phyloP scores from a whole-genome alignment of 2,797 vertebrate species.

The Silurus aristotelis region DNA sequence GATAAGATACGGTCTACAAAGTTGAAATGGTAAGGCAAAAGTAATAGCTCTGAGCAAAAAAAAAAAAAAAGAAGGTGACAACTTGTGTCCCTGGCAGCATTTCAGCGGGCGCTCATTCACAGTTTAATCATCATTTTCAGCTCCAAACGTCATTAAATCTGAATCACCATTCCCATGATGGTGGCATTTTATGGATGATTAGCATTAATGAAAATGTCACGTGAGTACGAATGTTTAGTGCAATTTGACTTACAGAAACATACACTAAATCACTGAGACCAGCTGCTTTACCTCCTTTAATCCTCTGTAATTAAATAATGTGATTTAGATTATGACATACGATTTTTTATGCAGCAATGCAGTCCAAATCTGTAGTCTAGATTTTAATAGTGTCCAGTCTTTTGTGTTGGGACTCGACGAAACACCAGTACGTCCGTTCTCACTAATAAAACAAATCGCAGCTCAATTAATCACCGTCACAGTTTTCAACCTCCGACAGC shows the following conservation, averaged over 20 bases:
- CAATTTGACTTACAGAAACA: neutral
- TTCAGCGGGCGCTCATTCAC: neutral
- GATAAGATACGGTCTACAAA: no score
- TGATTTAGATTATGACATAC: neutral
- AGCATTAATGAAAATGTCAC: neutral
- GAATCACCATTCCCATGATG: neutral
- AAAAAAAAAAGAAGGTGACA: neutral
- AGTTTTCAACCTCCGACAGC: conserved; percentile 37
- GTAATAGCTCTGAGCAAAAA: no score
- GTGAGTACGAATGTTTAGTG: neutral
- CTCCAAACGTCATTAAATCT: neutral
- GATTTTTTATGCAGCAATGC: neutral
- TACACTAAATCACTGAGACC: neutral
- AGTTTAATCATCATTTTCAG: neutral
- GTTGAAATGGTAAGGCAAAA: no score
- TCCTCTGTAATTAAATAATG: neutral
- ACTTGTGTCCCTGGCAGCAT: neutral
- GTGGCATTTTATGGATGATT: neutral
- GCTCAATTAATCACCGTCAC: conserved; percentile 50
- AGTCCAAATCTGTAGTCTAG: neutral
- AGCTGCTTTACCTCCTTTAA: neutral
- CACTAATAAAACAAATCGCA: conserved; percentile 55
- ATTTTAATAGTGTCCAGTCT: neutral
- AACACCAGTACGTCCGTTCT: conserved; percentile 60
- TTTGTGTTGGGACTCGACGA: conserved; percentile 74